Conservation (phyloP, 2,888 invertebrate species). For the Griposia aprilina region DNA sequence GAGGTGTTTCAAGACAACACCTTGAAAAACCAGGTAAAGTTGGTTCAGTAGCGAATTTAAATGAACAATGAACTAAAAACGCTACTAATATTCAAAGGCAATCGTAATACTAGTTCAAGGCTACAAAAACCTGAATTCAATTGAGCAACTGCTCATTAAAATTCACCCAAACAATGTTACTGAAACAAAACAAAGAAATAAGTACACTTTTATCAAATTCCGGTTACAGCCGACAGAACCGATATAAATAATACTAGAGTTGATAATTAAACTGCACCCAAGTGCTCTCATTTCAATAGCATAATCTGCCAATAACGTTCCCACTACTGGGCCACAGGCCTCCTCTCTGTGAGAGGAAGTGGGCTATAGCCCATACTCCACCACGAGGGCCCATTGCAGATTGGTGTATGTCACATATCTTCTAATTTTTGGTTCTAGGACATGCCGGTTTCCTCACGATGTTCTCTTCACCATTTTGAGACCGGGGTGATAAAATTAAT, state of each 20-base stretch:
- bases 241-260: constrained; percentile 10
- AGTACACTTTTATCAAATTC: constrained; percentile 36
- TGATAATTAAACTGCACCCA: not conserved
- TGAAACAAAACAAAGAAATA: constrained; percentile 44
- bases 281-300: not conserved
- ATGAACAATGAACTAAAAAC: constrained; percentile 18
- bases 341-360: not conserved
- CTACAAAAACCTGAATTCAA: constrained; percentile 36
- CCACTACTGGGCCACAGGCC: not conserved
- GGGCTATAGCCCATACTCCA: not conserved
- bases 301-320: not conserved
- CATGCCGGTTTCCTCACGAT: not conserved
- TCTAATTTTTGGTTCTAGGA: not conserved
- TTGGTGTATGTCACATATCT: not conserved
- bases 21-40: not conserved
- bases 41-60: not conserved
- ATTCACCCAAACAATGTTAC: constrained; percentile 44
- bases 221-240: constrained; percentile 3
- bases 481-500: not conserved
- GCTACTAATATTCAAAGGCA: constrained; percentile 11
- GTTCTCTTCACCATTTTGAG: not conserved
- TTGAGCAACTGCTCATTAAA: constrained; percentile 17
- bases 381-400: not conserved
- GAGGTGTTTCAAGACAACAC: not conserved
- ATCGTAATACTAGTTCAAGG: constrained; percentile 41